These are phyloP conservation scores for Lamellibrachia satsuma DNA, from an alignment of 2,888 invertebrate genomes.

Conservation along the genomic window DNA sequence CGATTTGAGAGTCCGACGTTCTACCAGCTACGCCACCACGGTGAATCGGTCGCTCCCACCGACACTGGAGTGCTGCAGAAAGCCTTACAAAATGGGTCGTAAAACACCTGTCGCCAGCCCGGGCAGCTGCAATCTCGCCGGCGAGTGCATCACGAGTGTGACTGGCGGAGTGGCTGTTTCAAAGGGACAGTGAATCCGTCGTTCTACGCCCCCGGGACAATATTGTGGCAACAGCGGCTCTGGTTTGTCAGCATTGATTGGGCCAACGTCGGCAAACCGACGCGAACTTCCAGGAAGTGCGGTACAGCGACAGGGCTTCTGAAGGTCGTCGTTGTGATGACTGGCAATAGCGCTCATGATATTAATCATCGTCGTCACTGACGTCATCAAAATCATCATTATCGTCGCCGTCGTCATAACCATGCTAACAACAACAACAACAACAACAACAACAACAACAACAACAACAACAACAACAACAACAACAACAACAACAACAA, in stretches of 20 bases:
- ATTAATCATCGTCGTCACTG: background rate
- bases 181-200: background rate
- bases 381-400: background rate
- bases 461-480: no score
- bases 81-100: no score
- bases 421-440: no score
- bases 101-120: background rate
- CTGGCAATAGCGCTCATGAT: no score
- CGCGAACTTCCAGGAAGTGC: background rate
- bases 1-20: background rate
- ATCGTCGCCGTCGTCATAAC: background rate
- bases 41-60: no score
- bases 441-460: no score
- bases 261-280: background rate
- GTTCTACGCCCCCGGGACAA: background rate
- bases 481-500: no score
- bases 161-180: background rate
- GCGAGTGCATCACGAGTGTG: background rate
- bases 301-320: background rate
- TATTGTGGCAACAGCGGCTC: background rate
- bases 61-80: no score
- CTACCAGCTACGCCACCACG: background rate
- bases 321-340: background rate
- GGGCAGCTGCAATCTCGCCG: background rate
- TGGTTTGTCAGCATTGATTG: background rate